A percentile compares a stretch with the other conserved stretches of the same genome.
Evolutionary conservation across 2,797 vertebrate genomes (phyloP).

Genomic region (Graptemys geographica): DNA sequence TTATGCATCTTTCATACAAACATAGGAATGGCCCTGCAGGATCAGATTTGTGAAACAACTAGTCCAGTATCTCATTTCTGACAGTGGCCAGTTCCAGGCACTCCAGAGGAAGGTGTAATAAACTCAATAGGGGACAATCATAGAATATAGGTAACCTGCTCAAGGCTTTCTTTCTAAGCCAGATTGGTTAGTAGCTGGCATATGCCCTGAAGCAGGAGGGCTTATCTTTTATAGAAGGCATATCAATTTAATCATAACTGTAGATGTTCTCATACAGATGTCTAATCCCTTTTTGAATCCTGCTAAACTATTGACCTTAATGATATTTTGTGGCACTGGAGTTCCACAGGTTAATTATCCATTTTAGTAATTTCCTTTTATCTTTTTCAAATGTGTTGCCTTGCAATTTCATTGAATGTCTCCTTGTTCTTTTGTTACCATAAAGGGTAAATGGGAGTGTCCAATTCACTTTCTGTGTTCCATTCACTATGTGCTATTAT

Average conservation of each 20-base stretch:
- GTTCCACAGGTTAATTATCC: background rate
- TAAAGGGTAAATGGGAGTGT: background rate
- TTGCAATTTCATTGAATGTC: fast-evolving
- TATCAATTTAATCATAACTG: background rate
- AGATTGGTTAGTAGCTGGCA: background rate
- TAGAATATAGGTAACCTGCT: background rate
- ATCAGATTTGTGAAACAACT: background rate
- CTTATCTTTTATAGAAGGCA: background rate
- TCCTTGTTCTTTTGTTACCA: background rate
- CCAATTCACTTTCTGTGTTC: background rate
- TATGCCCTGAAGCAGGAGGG: background rate
- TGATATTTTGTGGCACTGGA: background rate
- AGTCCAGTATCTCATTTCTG: background rate
- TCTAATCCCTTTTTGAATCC: background rate
- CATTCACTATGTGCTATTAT: background rate
- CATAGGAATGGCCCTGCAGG: background rate
- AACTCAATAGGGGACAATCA: background rate
- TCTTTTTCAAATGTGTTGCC: background rate
- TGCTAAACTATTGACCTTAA: background rate
- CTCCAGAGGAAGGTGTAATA: background rate
- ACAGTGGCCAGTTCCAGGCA: background rate
- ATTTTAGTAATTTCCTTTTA: background rate
- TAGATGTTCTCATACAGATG: background rate
- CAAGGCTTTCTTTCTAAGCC: background rate
- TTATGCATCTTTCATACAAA: background rate